These are phyloP conservation scores for Gavia stellata DNA, from an alignment of 2,113 vertebrate species.

Conservation along the genomic window DNA sequence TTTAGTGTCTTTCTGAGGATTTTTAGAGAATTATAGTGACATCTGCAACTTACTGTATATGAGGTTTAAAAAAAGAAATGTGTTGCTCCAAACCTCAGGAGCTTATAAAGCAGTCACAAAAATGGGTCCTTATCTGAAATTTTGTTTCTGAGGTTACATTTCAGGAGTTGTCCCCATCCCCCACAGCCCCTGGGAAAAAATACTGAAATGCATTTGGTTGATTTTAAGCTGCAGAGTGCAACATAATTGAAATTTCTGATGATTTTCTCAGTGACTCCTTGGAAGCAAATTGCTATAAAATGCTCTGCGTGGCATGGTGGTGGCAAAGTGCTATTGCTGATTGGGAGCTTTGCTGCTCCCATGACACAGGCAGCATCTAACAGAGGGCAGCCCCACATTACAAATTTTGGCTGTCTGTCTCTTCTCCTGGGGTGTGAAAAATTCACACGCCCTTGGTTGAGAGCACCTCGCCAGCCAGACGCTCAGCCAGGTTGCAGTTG, in stretches of 20 bases:
- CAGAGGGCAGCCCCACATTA: not conserved
- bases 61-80: not conserved
- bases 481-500: fast-evolving
- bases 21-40: not conserved
- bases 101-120: not conserved
- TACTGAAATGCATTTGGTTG: not conserved
- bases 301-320: not conserved
- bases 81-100: not conserved
- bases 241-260: not conserved
- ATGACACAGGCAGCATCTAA: not conserved
- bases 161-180: not conserved
- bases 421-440: not conserved
- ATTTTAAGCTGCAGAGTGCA: not conserved
- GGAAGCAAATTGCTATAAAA: not conserved
- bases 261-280: not conserved
- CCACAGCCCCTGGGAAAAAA: not conserved
- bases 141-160: not conserved
- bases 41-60: not conserved
- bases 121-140: not conserved
- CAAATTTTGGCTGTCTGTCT: not conserved
- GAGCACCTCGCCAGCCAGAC: not conserved
- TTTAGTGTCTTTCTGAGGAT: not conserved
- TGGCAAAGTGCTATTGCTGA: not conserved
- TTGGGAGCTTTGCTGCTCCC: not conserved
- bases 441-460: not conserved